These are phyloP conservation scores for Sinelater perroti DNA, from an alignment of 2,888 invertebrate species.

Conservation along the genomic window DNA sequence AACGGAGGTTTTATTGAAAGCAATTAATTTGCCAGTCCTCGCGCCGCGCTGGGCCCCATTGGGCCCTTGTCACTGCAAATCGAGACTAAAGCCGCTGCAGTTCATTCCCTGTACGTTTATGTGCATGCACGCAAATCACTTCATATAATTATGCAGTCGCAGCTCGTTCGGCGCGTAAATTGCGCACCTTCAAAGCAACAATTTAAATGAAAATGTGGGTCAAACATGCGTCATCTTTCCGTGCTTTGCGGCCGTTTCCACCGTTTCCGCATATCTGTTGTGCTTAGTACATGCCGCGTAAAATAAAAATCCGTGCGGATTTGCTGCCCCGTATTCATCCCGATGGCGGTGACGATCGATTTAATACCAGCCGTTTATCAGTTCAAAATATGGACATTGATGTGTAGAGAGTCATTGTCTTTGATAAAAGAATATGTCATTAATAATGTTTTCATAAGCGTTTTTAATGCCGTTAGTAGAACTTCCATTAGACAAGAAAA, in stretches of 20 bases:
- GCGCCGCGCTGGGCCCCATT: conserved; percentile 17
- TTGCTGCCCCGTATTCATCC: no score
- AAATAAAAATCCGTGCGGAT: no score
- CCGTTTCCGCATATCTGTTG: conserved; percentile 17
- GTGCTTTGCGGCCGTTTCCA: conserved; percentile 8
- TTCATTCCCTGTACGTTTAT: conserved; percentile 13
- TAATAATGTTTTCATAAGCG: no score
- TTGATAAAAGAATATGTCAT: no score
- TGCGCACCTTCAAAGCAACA: conserved; percentile 7
- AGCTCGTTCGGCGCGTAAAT: conserved; percentile 11
- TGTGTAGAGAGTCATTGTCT: no score
- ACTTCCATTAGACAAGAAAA: no score
- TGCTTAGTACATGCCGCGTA: no score
- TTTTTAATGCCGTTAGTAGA: no score
- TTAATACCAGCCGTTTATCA: no score
- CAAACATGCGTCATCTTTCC: conserved; percentile 17
- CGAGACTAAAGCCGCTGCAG: conserved; percentile 14
- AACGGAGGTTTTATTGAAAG: conserved; percentile 41
- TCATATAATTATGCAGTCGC: conserved; percentile 6
- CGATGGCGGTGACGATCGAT: no score
- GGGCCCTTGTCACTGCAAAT: conserved; percentile 26
- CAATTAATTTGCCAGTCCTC: conserved; percentile 38
- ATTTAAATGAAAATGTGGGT: conserved; percentile 16
- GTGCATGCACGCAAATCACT: no score
- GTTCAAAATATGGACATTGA: no score